Evolutionary conservation across 2,797 vertebrate species (phyloP).

Genomic region (Notoglanidium macrostoma): DNA sequence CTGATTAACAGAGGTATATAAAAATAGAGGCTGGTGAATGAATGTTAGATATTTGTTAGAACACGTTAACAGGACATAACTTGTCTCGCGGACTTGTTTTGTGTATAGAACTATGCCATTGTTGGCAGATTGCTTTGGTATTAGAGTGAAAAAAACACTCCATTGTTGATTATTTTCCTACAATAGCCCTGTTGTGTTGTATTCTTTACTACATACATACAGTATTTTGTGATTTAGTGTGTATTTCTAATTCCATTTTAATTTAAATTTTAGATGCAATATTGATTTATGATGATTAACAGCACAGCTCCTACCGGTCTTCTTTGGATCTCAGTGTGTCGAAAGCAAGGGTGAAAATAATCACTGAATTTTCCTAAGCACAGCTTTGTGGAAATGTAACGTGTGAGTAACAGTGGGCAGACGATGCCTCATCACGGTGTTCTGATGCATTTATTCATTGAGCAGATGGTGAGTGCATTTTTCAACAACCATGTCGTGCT

Average conservation of each 20-base stretch:
- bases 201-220: neutral
- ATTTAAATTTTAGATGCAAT: neutral
- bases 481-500: conserved; percentile 45
- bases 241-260: neutral
- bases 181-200: neutral
- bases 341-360: neutral
- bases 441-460: conserved; percentile 64
- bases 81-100: neutral
- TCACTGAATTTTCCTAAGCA: conserved; percentile 31
- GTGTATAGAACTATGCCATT: neutral
- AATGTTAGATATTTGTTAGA: neutral
- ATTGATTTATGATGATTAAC: neutral
- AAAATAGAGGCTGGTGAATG: neutral
- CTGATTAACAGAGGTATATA: neutral
- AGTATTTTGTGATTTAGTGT: too few species aligned
- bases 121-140: neutral
- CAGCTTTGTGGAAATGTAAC: conserved; percentile 39
- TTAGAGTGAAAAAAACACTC: neutral
- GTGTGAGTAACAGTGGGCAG: conserved; percentile 47
- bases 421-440: conserved; percentile 55
- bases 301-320: neutral
- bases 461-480: conserved; percentile 62
- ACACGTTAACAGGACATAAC: neutral
- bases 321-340: neutral
- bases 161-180: neutral